Base-by-base conservation (phyloP, 2,113 vertebrate genomes). In the Actenoides hombroni region DNA sequence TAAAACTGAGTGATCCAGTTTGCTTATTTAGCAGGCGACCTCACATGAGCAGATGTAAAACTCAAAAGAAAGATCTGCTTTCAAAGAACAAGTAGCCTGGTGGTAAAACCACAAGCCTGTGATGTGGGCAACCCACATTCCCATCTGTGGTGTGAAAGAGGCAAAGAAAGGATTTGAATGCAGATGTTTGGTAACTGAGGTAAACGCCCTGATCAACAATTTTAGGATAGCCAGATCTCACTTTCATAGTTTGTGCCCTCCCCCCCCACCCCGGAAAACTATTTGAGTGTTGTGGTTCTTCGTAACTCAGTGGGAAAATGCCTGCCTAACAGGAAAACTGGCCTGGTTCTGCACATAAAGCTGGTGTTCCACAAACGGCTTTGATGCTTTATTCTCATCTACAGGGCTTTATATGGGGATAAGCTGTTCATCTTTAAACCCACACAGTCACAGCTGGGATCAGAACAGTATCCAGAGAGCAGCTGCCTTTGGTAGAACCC, bases 41-140 rank as follows among this genome's bases (percentile, higher is more conserved):
- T 97, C 77, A 51, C 73, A 46, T 39, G 73, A 94, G 61, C 91
- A 86, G 89, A 91, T 84, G 77, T 25, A 31, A 75, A 95, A 87
- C 53, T 29, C 65, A 25, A 90, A 81, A 90, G 76, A 59, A 18
- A 95, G 89, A 86, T 42, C 86, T 86, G 74, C 94, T 95, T 95
- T 96, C 93, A 95, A 89, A 95, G 94, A 95, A 84, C 64, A 46
- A 94, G 88, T 48, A 95, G 89, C 57, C 89, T 64, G 84, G 83
- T 92, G 91, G 91, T 87, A 92, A 94, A 95, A 86, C 94, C 94
- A 82, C 93, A 90, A 56, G 65, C 77, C 17, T 71, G 83, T 83
- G 86, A 94, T 95, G 89, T 95, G 92, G 95, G 91, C 94, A 94
- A 82, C 76, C 60, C 78, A 75, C 73, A 75, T 92, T 92, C 86